Base-by-base conservation (phyloP, 2,113 vertebrate genomes). In the Bos javanicus region DNA sequence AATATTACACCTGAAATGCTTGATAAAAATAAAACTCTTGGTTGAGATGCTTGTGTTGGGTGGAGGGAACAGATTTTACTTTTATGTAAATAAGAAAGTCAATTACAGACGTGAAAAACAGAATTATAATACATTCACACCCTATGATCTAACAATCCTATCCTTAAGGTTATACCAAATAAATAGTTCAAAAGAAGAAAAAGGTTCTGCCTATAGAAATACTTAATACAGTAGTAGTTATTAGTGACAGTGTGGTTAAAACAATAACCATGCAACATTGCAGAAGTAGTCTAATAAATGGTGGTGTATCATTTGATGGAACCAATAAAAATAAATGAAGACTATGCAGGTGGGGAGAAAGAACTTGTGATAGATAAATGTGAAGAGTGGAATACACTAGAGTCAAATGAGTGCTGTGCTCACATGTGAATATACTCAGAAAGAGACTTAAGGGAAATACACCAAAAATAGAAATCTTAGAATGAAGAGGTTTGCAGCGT, bases 21-120 rank as follows among this genome's bases (percentile, higher is more conserved):
- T 96, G 62, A 88, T 96, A 96, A 97, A 28, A 39, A 97, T 50
- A 83, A 87, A 97, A 90, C 14, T 46, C 57, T 64, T 90, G n/a
- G 85, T 43, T 71, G 88, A 89, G 89, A 48, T 87, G 50, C 48
- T 48, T 87, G 9, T 78, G 62, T 87, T 87, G 46, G 60, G 59
- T 26, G 0, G 56, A 84, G 48, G 39, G 48, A 96, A 90, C 7
- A 50, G 30, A 92, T 94, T 96, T 95, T 78, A 91, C 59, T 87
- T 87, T 56, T 11, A 78, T 52, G 33, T 48, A 78, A 90, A 87
- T 39, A 85, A 87, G 48, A 90, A 78, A 93, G 48, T 33, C 60
- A 96, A 90, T 6, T 62, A 39, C 19, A 85, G 74, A 97, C 87
- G 94, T 46, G 50, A 83, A 94, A 97, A 88, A 90, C 21, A 82